Evolutionary conservation across 2,888 invertebrate genomes (phyloP), one percentile per base, ranked within the genome.

Genomic region (Drosophila mulleri): DNA sequence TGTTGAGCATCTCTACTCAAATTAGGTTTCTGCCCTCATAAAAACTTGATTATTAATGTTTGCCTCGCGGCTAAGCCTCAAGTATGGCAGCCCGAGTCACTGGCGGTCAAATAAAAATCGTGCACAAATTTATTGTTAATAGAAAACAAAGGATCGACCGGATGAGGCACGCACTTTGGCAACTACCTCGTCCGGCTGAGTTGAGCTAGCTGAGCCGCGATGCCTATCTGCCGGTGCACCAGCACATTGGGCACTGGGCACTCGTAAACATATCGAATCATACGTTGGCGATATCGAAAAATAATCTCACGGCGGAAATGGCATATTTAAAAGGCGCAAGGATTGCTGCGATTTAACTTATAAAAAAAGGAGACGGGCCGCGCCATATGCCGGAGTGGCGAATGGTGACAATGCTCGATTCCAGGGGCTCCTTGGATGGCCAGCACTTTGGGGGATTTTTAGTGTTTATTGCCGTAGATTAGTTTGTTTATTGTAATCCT

Each of bases 401-500:
- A 7, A 29, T 64, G 60, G 61, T 68, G 75, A 75, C 80, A 80
- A 70, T 62, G 47, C 57, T 54, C 81, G 52, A 64, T 72, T 66
- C 73, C 52, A 57, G n/a, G n/a, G 42, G 62, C 62, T 52, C 63
- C 64, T 42, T 42, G 18, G 57, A 67, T 77, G 81, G 78, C 78
- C 78, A 66, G 78, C 78, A 81, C 85, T 89, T 82, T 75, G 78
- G 85, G 91, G 91, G 87, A 84, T 84, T 91, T 90, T 89, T 82
- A 86, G 91, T 91, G 89, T 91, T 91, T 92, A 91, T 91, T 90
- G 83, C 83, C 75, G 37, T 71, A 91, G 92, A 91, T 92, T 91
- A 91, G 87, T 90, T 92, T 89, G 87, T 92, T 92, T 91, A 92
- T 91, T 89, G 89, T 91, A 87, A 92, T 92, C 92, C 88, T 87